phyloP scores from a whole-genome alignment of 2,113 vertebrate genomes.

The Mormyrus lacerda region DNA sequence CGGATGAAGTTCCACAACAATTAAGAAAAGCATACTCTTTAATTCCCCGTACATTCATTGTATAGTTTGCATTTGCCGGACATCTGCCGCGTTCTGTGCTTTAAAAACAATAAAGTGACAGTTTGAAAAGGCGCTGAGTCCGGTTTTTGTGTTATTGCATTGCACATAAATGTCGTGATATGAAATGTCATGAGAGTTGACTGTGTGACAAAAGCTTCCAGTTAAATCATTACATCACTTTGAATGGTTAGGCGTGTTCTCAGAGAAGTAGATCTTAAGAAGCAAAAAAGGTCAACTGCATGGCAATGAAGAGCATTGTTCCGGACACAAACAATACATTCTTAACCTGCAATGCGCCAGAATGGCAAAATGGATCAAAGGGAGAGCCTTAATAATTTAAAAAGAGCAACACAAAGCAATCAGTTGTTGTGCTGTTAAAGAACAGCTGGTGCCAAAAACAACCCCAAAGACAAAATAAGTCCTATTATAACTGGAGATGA shows the following conservation, averaged over 20 bases:
- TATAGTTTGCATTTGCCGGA: not conserved
- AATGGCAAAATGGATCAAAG: conserved; percentile 2
- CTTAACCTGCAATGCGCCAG: not conserved
- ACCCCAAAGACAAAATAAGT: conserved; percentile 30
- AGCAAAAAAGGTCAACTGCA: not conserved
- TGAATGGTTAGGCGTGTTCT: too few relatives aligned
- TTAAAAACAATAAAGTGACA: not conserved
- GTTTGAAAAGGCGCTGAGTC: not conserved
- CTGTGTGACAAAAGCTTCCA: not conserved
- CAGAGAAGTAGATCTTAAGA: not conserved
- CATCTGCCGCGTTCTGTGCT: not conserved
- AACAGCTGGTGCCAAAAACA: conserved; percentile 21
- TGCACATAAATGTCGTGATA: not conserved
- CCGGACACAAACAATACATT: not conserved
- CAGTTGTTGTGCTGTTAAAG: conserved; percentile 28
- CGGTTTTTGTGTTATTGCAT: not conserved
- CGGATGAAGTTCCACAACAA: not conserved
- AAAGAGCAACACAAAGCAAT: conserved; percentile 29
- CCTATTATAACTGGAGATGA: conserved; percentile 33
- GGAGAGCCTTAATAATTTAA: conserved; percentile 26
- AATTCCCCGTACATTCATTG: not conserved
- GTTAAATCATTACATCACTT: not conserved
- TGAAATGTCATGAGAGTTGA: not conserved
- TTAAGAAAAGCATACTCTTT: not conserved
- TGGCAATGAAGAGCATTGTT: not conserved